Evolutionary conservation across 2,888 invertebrate genomes (phyloP), one percentile per base, ranked within the genome.

Genomic region (Dexiosoma caninum): DNA sequence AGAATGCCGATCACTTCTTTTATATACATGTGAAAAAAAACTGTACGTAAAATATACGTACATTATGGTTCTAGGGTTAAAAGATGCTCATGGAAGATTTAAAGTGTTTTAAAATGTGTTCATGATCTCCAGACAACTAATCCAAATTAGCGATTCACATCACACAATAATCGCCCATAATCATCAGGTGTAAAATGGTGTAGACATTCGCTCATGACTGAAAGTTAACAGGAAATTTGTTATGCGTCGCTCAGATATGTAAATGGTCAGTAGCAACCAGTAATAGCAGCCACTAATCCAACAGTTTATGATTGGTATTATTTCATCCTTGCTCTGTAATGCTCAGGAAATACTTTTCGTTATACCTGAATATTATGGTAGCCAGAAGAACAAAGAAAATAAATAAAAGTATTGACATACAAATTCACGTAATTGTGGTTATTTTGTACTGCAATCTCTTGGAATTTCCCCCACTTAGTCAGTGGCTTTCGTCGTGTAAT

Each of bases 401-500:
- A 64, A 64, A 49, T 14, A 12, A 49, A 57, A 32, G 32, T 7
- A 49, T 40, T 67, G 46, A 9, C 44, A 23, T 1, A 21, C 51
- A 64, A 37, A 30, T 49, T 46, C 19, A 72, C 40, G 40, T 23
- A 51, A 60, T 51, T 9, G 19, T 30, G 60, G 66, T 40, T 46
- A 71, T n/a, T 66, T 46, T 42, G 42, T 74, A 74, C 64, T 64
- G 37, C 69, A 77, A 77, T 81, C 64, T 69, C 46, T 1, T 44
- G 77, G 77, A 74, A 77, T 64, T 74, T 64, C 77, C 72, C 37
- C 37, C 44, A 81, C 46, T 76, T 80, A 57, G 16, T 35, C 46
- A 9, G 14, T 23, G 37, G 44, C 6, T 49, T 51, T 5, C 27
- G 27, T 27, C n/a, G 27, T 27, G n/a, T 77, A 69, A 62, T 72